phyloP scores from a whole-genome alignment of 2,888 invertebrate species.

The Drosophila anomalata region DNA sequence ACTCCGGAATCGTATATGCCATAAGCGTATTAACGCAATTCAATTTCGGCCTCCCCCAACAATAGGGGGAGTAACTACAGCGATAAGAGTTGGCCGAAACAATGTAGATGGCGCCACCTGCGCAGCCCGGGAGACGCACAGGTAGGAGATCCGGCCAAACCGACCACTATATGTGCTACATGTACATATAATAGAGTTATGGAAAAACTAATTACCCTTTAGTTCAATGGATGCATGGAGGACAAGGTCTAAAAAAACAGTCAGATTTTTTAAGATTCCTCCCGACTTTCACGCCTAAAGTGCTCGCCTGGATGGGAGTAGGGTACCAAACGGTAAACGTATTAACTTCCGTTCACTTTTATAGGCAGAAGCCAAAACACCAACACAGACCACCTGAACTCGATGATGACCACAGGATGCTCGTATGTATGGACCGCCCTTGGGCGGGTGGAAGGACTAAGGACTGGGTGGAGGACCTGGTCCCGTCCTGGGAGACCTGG shows the following conservation, averaged over 20 bases:
- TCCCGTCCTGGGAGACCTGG: constrained; percentile 42
- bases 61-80: constrained; percentile 30
- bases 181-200: background rate
- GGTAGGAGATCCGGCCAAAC: background rate
- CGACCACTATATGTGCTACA: background rate
- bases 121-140: constrained; percentile 6
- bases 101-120: constrained; percentile 66
- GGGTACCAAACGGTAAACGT: constrained; percentile 65
- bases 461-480: constrained; percentile 27
- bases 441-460: background rate
- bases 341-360: constrained; percentile 78
- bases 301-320: background rate
- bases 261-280: background rate
- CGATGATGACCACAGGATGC: constrained; percentile 50
- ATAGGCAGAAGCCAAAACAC: constrained; percentile 53
- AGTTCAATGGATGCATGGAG: too few relatives aligned
- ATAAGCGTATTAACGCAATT: constrained; percentile 78
- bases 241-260: too few relatives aligned
- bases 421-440: constrained; percentile 25
- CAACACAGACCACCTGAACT: constrained; percentile 38
- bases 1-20: constrained; percentile 53
- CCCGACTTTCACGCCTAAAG: background rate
- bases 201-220: too few relatives aligned
- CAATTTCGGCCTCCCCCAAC: constrained; percentile 59
- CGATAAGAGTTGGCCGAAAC: constrained; percentile 42